phyloP scores from a whole-genome alignment of 35 echinoderm and acorn worm species.

The Heliocidaris tuberculata region DNA sequence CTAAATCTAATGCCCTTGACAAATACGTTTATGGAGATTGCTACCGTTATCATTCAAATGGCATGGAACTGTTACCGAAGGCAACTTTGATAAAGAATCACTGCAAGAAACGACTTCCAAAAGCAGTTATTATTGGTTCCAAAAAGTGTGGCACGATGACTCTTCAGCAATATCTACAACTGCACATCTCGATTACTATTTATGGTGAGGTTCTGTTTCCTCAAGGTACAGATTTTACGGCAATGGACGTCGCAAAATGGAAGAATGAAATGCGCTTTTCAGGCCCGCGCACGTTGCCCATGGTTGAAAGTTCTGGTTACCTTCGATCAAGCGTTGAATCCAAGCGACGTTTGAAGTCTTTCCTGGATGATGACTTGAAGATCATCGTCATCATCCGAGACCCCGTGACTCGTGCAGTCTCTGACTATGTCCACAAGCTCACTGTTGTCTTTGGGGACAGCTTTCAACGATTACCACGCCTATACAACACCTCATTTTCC shows the following conservation, averaged over 20 bases:
- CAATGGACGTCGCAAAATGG: not conserved
- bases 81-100: not conserved
- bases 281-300: not conserved
- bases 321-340: too few species aligned
- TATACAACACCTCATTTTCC: not conserved
- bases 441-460: not conserved
- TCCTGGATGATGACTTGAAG: not conserved
- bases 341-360: not conserved
- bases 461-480: not conserved
- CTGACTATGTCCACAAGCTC: constrained; percentile 1
- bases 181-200: not conserved
- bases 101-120: constrained; percentile 49
- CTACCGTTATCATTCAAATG: too few species aligned
- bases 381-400: not conserved
- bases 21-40: too few species aligned
- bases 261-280: not conserved
- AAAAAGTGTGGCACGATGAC: constrained; percentile 53
- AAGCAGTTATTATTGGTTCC: constrained; percentile 37
- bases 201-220: not conserved
- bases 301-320: not conserved
- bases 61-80: too few species aligned
- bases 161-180: not conserved
- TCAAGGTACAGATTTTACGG: not conserved
- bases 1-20: too few species aligned
- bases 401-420: not conserved